Evolutionary conservation across 2,797 vertebrate species (phyloP), one percentile per base, ranked within the genome.

Genomic region (Parotocinclus haroldoi): DNA sequence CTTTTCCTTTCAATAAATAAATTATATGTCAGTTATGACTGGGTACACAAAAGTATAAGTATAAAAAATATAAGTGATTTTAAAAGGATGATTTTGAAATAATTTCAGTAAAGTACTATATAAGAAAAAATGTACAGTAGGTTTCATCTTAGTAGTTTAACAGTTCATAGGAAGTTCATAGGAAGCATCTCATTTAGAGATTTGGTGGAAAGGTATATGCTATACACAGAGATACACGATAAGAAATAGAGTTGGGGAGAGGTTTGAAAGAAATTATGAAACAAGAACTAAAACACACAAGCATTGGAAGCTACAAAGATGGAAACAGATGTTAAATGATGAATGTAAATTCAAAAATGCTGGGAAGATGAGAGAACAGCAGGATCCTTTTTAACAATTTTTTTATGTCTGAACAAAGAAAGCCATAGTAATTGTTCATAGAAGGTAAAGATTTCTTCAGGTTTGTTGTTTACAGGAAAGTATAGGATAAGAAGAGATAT

Each of bases 291-390:
- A 66, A 39, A 49, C 44, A 27, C 51, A 46, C 49, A 56, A 62
- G 37, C 14, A 63, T 50, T 65, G 6, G 9, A 45, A 45, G 54
- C 48, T 12, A 18, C 8, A 36, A 52, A 27, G 48, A 69, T 69
- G 51, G 53, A 59, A 58, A 46, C 27, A 61, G 40, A 63, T 39
- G 36, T n/a, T 27, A 36, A 66, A 66, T 39, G 45, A 58, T 7
- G 13, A 42, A 58, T 50, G 45, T 12, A 42, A 37, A 36, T 14
- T 40, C 49, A 40, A 12, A 39, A 58, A 49, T 16, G 19, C 40
- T 45, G 36, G 79, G 69, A 80, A 39, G 76, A 62, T 14, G 39
- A 61, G 48, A 58, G 10, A 40, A 14, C 16, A 18, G 7, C 10
- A 10, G 11, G 54, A 49, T 49, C 37, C n/a, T 3, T 10, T 13